Evolutionary conservation across 2,888 invertebrate genomes (phyloP).

Genomic region (Volucella inanis): DNA sequence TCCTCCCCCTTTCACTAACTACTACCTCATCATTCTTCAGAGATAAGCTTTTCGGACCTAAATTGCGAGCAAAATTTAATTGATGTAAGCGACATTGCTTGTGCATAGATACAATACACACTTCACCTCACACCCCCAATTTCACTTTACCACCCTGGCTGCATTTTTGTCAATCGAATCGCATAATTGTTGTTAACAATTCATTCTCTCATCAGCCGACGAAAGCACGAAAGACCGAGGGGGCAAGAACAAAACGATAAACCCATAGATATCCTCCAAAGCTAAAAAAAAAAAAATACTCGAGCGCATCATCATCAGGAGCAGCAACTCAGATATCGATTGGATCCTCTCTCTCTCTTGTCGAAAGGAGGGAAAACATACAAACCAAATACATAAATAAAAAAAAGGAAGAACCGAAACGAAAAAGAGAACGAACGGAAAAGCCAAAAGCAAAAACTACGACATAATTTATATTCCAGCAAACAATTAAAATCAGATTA

Average conservation of each 20-base stretch:
- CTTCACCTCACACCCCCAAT: not conserved
- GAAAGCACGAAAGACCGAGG: not conserved
- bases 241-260: constrained; percentile 1
- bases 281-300: constrained; percentile 11
- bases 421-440: constrained; percentile 53
- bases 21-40: not conserved
- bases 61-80: constrained; percentile 39
- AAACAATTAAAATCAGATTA: constrained; percentile 77
- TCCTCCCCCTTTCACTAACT: not conserved
- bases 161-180: constrained; percentile 44
- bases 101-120: constrained; percentile 13
- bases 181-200: constrained; percentile 54
- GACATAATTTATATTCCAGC: constrained; percentile 76
- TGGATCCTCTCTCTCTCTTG: constrained; percentile 44
- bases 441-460: constrained; percentile 73
- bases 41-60: constrained; percentile 24
- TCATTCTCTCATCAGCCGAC: not conserved
- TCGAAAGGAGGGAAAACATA: constrained; percentile 33
- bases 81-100: constrained; percentile 14
- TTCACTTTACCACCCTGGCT: not conserved
- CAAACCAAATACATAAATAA: constrained; percentile 41
- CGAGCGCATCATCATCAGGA: constrained; percentile 66
- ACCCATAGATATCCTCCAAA: constrained; percentile 22
- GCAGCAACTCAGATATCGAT: constrained; percentile 63
- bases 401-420: constrained; percentile 6